Evolutionary conservation across 2,888 invertebrate genomes (phyloP).

Genomic region (Sclerodermus sp.): DNA sequence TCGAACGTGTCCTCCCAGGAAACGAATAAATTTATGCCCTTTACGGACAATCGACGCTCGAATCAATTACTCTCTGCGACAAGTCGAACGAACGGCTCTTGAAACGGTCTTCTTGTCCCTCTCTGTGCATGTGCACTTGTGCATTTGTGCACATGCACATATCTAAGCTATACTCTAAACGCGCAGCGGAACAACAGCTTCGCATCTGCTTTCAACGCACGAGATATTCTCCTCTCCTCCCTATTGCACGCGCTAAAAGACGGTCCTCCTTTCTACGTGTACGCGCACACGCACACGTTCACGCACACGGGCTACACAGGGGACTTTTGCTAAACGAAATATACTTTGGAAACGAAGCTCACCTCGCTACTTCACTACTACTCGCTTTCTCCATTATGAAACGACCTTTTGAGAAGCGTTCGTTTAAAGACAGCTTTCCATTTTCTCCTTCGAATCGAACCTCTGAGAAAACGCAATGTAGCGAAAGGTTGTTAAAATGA

Average conservation of each 20-base stretch:
- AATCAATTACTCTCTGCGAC: too few relatives aligned
- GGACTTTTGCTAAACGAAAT: background rate
- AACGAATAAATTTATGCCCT: background rate
- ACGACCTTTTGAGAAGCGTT: conserved; percentile 5
- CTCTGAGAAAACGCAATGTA: background rate
- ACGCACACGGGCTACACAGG: background rate
- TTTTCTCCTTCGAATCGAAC: background rate
- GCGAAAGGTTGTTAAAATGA: background rate
- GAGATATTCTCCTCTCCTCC: too few relatives aligned
- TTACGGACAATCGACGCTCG: background rate
- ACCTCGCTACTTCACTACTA: too few relatives aligned
- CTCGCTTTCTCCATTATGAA: background rate
- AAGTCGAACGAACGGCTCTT: too few relatives aligned
- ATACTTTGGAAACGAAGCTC: background rate
- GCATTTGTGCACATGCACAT: too few relatives aligned
- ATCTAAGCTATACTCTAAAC: too few relatives aligned
- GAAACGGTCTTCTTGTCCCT: too few relatives aligned
- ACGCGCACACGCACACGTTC: background rate
- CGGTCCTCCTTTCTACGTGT: too few relatives aligned
- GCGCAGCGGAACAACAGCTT: too few relatives aligned
- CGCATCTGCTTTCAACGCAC: too few relatives aligned
- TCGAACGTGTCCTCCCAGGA: background rate
- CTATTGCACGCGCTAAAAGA: too few relatives aligned
- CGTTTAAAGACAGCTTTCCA: conserved; percentile 4
- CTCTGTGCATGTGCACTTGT: too few relatives aligned